Base-by-base conservation (phyloP, 2,113 vertebrate species). In the Gobio gobio region DNA sequence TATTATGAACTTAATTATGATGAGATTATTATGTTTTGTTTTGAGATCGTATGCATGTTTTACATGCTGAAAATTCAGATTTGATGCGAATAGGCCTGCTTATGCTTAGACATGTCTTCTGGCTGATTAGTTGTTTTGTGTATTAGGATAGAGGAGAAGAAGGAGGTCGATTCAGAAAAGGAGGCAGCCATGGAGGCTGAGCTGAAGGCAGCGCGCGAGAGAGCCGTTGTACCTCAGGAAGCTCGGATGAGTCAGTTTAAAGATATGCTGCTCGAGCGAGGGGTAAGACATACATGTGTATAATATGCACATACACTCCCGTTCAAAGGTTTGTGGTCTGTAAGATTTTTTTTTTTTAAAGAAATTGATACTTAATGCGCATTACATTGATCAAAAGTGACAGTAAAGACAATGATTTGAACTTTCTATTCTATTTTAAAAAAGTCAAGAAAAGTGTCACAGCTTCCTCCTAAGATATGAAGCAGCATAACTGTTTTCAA, bases 221-320 rank as follows among this genome's bases (percentile, higher is more conserved):
- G 98, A 93, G 97, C 97, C 75, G 94, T 99, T 20, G 97, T 99
- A 86, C 98, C 98, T 0, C 95, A 98, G 91, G 98, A 99, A 91
- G 95, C 97, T 87, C 95, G 98, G 84, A 98, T 99, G 97, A 97
- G 96, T 78, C 98, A 99, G 90, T 99, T 99, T 94, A 98, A 96
- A 95, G 98, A 99, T 91, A 99, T 99, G 98, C 95, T 99, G 89
- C 95, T 99, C 87, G 97, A 99, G 90, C 96, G 98, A 97, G 98
- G 97, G 97, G 98, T 99, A 95, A 96, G 92, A 86, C 43, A 49
- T 58, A 13, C 0, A 40, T 40, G 1, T 7, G 7, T 40, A 29
- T 29, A 29, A 40, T 40, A 40, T 40, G 36, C 3, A 5, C 36
- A 4, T 40, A 40, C 36, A 40, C 36, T 40, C 36, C 36, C 36